Evolutionary conservation across 2,113 vertebrate genomes (phyloP).

Genomic region (Oreochromis spilurus): DNA sequence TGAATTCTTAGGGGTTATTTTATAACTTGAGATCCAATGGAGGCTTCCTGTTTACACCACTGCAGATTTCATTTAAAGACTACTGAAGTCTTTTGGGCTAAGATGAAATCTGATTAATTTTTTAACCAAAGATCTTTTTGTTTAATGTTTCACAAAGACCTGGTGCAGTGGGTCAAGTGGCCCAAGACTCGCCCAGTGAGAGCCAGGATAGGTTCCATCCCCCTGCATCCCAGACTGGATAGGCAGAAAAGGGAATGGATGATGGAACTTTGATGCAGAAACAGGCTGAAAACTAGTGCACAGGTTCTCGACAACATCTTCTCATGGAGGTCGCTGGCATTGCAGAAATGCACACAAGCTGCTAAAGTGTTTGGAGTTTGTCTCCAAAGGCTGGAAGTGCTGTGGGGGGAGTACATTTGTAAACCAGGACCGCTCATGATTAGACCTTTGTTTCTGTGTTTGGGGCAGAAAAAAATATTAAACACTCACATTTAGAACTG

Average conservation of each 20-base stretch:
- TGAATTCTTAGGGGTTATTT: neutral
- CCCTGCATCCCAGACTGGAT: neutral
- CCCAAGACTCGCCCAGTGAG: rapidly evolving
- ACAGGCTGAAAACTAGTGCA: neutral
- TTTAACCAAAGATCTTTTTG: neutral
- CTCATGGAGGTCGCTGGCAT: neutral
- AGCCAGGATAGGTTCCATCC: neutral
- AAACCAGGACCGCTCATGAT: neutral
- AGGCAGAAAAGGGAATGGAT: neutral
- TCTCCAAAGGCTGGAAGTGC: neutral
- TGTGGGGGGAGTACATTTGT: neutral
- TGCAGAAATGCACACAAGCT: neutral
- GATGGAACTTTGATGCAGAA: neutral
- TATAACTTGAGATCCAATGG: neutral
- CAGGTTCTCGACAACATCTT: neutral
- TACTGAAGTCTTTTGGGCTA: neutral
- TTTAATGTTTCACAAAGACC: neutral
- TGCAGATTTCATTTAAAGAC: neutral
- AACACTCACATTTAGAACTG: neutral
- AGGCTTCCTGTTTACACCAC: neutral
- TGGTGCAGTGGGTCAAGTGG: rapidly evolving
- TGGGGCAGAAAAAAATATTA: neutral
- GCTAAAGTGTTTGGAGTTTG: neutral
- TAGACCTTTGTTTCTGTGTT: neutral
- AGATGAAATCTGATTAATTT: neutral